Conservation (phyloP, 2,113 vertebrate genomes). For the Rhea pennata region DNA sequence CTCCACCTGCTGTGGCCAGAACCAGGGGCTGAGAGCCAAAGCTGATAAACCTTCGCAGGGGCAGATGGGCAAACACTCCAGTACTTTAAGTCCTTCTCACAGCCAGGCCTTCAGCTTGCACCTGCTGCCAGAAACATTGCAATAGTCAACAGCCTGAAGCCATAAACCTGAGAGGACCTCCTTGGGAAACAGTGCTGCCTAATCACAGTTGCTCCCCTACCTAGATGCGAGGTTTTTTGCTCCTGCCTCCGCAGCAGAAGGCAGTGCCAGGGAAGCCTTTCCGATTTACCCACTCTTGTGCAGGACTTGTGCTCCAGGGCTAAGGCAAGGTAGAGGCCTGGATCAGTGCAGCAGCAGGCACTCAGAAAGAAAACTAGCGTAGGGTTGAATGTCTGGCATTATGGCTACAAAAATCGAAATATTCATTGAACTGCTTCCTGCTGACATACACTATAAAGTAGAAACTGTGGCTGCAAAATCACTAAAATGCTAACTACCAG, state of each 20-base stretch:
- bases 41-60: rapidly evolving
- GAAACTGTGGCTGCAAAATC: background rate
- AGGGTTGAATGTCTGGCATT: background rate
- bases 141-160: background rate
- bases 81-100: background rate
- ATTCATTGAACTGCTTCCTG: background rate
- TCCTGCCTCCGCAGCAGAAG: background rate
- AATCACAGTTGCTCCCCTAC: background rate
- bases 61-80: background rate
- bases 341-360: background rate
- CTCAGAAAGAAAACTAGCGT: background rate
- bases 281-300: background rate
- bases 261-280: background rate
- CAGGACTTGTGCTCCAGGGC: background rate
- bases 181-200: background rate
- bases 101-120: background rate
- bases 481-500: background rate
- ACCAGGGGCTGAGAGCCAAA: background rate
- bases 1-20: background rate
- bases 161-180: background rate
- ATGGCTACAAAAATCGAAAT: background rate
- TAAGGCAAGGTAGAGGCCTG: background rate
- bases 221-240: background rate
- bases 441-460: background rate
- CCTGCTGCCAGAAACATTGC: background rate